Evolutionary conservation across 2,113 vertebrate species (phyloP).

Genomic region (Peromyscus californicus): DNA sequence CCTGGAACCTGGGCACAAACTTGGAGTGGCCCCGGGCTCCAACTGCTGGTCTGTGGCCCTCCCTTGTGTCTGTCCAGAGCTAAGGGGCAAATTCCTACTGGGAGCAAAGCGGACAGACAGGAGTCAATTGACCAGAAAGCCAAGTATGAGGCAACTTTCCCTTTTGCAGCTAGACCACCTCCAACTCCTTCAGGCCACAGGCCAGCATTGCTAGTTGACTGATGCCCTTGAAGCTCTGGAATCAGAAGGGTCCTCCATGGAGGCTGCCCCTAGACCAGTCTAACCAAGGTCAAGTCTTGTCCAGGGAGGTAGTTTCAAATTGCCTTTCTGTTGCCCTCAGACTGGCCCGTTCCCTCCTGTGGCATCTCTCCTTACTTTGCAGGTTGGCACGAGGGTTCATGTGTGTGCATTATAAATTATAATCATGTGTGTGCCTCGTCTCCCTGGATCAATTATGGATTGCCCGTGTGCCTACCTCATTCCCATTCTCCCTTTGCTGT

Average conservation of each 20-base stretch:
- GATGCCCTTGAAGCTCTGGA: not conserved
- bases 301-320: not conserved
- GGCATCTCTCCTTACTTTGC: not conserved
- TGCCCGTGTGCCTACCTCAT: accelerated
- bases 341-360: accelerated
- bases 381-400: not conserved
- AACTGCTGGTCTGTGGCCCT: not conserved
- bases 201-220: not conserved
- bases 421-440: accelerated
- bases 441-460: not conserved
- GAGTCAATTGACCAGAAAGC: not conserved
- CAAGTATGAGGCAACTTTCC: not conserved
- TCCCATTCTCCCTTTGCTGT: not conserved
- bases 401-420: not conserved
- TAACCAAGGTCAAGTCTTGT: not conserved
- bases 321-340: not conserved
- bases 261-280: not conserved
- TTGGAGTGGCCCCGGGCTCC: not conserved
- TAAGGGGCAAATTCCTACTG: not conserved
- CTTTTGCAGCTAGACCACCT: not conserved
- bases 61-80: not conserved
- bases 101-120: not conserved
- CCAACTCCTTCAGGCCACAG: not conserved
- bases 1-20: not conserved
- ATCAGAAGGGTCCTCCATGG: not conserved